Evolutionary conservation across 1,140 invertebrate genomes (phyloP).

Genomic region (Apocrypta bakeri): DNA sequence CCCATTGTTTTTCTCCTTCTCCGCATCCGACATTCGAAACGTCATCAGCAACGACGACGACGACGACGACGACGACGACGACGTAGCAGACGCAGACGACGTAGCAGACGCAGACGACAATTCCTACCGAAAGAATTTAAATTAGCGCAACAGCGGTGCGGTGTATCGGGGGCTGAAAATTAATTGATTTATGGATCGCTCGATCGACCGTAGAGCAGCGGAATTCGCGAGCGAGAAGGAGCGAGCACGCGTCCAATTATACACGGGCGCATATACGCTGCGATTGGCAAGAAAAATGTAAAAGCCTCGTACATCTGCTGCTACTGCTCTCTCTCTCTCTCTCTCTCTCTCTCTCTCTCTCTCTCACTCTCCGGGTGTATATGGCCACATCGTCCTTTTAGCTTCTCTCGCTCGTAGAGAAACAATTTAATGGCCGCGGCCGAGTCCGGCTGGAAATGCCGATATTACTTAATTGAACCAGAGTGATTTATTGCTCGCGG

Average conservation of each 20-base stretch:
- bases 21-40: neutral
- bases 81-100: no score
- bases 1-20: slow-evolving; percentile 39
- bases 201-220: neutral
- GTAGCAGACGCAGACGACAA: neutral
- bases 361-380: neutral
- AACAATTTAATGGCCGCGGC: slow-evolving; percentile 19
- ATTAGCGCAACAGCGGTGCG: slow-evolving; percentile 50
- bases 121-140: slow-evolving; percentile 60
- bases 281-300: slow-evolving; percentile 22
- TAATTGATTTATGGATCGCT: slow-evolving; percentile 62
- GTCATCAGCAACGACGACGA: slow-evolving; percentile 11
- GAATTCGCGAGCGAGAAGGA: slow-evolving; percentile 27
- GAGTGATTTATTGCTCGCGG: slow-evolving; percentile 42
- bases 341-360: no score
- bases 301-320: slow-evolving; percentile 15
- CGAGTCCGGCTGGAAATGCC: slow-evolving; percentile 28
- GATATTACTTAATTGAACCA: slow-evolving; percentile 52
- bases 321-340: no score
- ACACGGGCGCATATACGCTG: slow-evolving; percentile 4
- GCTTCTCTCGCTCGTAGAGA: slow-evolving; percentile 1
- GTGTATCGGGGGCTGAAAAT: slow-evolving; percentile 58
- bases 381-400: no score
- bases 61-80: slow-evolving; percentile 8
- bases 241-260: slow-evolving; percentile 36